Base-by-base conservation (phyloP, 2,888 invertebrate species). In the Tachystola acroxantha region DNA sequence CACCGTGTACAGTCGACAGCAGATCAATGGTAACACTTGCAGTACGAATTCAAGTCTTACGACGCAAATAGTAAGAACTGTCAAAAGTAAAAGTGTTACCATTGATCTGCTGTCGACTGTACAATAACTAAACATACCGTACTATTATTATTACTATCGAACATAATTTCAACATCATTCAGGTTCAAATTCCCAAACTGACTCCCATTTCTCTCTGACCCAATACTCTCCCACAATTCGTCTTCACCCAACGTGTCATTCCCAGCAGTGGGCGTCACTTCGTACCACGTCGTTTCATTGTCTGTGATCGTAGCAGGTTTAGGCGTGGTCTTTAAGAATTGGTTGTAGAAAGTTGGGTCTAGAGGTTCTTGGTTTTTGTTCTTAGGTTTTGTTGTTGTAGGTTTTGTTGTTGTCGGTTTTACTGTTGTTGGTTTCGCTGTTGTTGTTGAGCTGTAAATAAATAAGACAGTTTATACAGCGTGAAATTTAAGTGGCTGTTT, bases 91-190 rank as follows among this genome's bases (percentile, higher is more conserved):
- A n/a, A n/a, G n/a, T n/a, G n/a, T n/a, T n/a, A n/a, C n/a, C n/a
- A n/a, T n/a, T n/a, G n/a, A n/a, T n/a, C n/a, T n/a, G n/a, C n/a
- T n/a, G n/a, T n/a, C n/a, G n/a, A n/a, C n/a, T n/a, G n/a, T n/a
- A n/a, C n/a, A n/a, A n/a, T n/a, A n/a, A n/a, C n/a, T 10, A 25
- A 24, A 60, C 75, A 67, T 46, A 85, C 85, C 47, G 61, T 60
- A 37, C 42, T 63, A 12, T 42, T 53, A 47, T 57, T 63, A 9
- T 44, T 43, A 35, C 57, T 60, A 29, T 74, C 75, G 60, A 89
- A 89, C 37, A 89, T 46, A 20, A 87, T 71, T 39, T 89, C 89
- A 0, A 88, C 88, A 40, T 88, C 88, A 28, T 79, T 27, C 5
- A 25, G 25, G n/a, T n/a, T n/a, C 20, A 87, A 49, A 40, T 77